Base-by-base conservation (phyloP, 2,113 vertebrate genomes). In the Turnix velox region DNA sequence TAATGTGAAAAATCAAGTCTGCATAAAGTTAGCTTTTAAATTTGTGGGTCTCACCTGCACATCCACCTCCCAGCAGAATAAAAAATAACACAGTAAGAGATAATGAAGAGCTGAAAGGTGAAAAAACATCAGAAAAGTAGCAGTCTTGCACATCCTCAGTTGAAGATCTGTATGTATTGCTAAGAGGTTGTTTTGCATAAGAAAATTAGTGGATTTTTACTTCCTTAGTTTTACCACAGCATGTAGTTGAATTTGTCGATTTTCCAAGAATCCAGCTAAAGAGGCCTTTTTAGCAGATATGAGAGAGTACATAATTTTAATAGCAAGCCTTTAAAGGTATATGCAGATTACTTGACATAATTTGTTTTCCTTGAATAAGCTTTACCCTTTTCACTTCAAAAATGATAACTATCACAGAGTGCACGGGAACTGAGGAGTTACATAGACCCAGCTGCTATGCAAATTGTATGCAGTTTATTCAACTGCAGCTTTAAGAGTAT, bases 391-490 rank as follows among this genome's bases (percentile, higher is more conserved):
- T 93, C 46, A 45, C 80, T 93, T 95, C 84, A 81, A 43, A 96
- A 95, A 94, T 78, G 54, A 46, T 91, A 91, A 74, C 35, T 92
- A 61, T 87, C 78, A 84, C 24, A 71, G 74, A 86, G 48, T 87
- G 52, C 76, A 90, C 22, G 46, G 67, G 73, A 93, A 83, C 5
- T 52, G 62, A 96, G 61, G 49, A 92, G 87, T 94, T 92, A 94
- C 82, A 35, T 49, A 51, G 71, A 96, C 86, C 72, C 84, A 96
- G 76, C 58, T 96, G 84, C 77, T 94, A 73, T 77, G 91, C 90
- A 97, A 97, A 97, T 97, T 93, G 51, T 94, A 58, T 77, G 51
- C 52, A 95, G 69, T 89, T 97, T 96, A 91, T 94, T 97, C 94
- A 95, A 94, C 40, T 92, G 74, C 77, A 93, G 46, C 69, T 84